phyloP scores from a whole-genome alignment of 92 coral and sea anemone species.

The Palythoa grandis region DNA sequence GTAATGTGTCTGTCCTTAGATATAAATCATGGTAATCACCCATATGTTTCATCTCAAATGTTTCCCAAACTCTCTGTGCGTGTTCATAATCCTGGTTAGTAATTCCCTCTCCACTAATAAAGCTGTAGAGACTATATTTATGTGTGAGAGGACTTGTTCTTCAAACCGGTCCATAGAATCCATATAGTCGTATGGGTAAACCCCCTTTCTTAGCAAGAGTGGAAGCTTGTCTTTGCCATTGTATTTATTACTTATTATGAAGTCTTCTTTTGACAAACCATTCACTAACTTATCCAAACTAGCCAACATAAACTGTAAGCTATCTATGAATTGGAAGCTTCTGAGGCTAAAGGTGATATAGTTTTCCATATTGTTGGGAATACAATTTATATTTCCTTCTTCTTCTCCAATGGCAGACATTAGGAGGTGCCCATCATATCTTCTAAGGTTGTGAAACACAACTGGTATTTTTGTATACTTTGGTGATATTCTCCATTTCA shows the following conservation, averaged over 20 bases:
- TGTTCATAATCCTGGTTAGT: neutral
- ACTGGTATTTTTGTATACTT: neutral
- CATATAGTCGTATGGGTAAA: neutral
- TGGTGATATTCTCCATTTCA: neutral
- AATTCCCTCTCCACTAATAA: too few relatives aligned
- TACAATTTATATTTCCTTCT: neutral
- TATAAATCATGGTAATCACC: neutral
- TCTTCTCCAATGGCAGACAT: neutral
- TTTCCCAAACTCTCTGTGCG: neutral
- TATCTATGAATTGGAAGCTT: neutral
- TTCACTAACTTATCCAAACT: neutral
- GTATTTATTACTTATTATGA: neutral
- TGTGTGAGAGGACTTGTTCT: neutral
- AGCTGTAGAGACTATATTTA: neutral
- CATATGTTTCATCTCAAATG: neutral
- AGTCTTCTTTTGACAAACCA: neutral
- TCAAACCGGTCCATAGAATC: neutral
- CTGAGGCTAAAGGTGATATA: too few relatives aligned
- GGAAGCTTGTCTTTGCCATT: neutral
- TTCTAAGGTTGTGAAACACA: neutral
- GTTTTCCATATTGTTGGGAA: too few relatives aligned
- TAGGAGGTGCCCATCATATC: neutral
- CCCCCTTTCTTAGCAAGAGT: neutral
- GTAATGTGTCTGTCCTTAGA: neutral
- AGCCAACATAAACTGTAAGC: neutral